Percentiles rank a stretch among this genome's conserved stretches.
These are phyloP conservation scores for Hirudinaria manillensis DNA, from an alignment of 2,888 invertebrate species.

Conservation along the genomic window DNA sequence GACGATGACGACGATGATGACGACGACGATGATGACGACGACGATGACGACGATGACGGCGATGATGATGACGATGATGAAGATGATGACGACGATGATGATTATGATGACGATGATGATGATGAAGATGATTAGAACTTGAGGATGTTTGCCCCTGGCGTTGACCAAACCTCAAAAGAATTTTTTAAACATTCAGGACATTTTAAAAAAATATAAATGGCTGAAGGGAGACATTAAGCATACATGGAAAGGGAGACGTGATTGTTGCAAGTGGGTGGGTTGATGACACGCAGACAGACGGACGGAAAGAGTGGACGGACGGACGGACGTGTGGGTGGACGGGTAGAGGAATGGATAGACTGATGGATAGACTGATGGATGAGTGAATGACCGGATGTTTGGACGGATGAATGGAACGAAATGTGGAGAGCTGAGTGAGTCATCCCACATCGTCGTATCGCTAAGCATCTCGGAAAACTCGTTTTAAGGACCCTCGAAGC, in stretches of 20 bases:
- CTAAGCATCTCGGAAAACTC: too few species aligned
- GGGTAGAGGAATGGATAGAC: neutral
- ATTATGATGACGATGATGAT: conserved; percentile 9
- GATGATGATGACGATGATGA: neutral
- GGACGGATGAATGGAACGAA: neutral
- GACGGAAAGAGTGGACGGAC: neutral
- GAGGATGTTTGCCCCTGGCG: too few species aligned
- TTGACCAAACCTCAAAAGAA: too few species aligned
- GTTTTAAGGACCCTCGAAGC: too few species aligned
- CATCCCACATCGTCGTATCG: too few species aligned
- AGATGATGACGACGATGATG: conserved; percentile 4
- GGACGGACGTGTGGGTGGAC: neutral
- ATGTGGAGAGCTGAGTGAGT: neutral
- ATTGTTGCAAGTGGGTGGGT: neutral
- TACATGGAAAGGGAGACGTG: too few species aligned
- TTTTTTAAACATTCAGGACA: too few species aligned
- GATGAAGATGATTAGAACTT: conserved; percentile 2
- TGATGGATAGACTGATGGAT: neutral
- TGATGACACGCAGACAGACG: neutral
- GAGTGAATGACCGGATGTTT: neutral
- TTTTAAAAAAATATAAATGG: too few species aligned
- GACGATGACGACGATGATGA: neutral
- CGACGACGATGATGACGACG: neutral
- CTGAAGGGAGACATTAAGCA: too few species aligned
- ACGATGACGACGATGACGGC: neutral